Conservation (phyloP, 2,888 invertebrate genomes). For the Tenthredo amoena region DNA sequence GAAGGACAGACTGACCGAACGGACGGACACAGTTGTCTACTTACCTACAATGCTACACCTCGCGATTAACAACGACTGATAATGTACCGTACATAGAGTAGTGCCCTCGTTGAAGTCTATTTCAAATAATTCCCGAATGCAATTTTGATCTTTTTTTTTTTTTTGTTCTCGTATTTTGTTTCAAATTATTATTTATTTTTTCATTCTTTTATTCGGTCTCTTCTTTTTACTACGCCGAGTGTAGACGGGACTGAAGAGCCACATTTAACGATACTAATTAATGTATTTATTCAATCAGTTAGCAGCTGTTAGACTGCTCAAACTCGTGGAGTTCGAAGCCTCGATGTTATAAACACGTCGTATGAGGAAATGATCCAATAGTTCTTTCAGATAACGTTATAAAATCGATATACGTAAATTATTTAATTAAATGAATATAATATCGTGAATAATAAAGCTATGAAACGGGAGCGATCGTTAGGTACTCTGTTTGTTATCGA, state of each 20-base stretch:
- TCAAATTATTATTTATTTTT: neutral
- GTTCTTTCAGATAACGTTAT: neutral
- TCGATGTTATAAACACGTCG: neutral
- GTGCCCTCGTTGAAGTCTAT: neutral
- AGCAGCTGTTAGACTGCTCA: neutral
- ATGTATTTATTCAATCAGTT: conserved; percentile 16
- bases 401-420: neutral
- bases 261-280: neutral
- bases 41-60: conserved; percentile 47
- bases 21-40: conserved; percentile 44
- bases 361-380: neutral
- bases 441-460: neutral
- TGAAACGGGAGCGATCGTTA: neutral
- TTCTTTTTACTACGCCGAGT: neutral
- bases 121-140: neutral
- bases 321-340: neutral
- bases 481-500: neutral
- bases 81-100: neutral
- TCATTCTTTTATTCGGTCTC: neutral
- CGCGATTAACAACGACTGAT: conserved; percentile 15
- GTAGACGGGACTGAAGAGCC: neutral
- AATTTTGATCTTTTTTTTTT: neutral
- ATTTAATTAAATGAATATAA: neutral
- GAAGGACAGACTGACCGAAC: conserved; percentile 25
- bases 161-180: neutral